Evolutionary conservation across 1,140 invertebrate genomes (phyloP).

Genomic region (Muscidifurax raptorellus): DNA sequence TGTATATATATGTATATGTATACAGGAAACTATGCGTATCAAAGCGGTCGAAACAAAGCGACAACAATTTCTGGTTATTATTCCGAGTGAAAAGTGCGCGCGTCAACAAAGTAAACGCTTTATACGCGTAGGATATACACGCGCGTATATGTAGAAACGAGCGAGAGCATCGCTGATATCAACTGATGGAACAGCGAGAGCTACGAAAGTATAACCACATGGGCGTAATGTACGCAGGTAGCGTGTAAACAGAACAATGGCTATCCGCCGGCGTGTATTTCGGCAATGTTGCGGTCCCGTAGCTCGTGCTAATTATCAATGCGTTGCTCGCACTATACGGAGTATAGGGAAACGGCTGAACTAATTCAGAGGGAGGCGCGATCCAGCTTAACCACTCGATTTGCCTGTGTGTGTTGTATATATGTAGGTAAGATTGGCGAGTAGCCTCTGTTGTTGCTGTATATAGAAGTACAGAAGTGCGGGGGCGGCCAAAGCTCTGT

Average conservation of each 20-base stretch:
- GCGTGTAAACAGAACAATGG: neutral
- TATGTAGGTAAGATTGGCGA: constrained; percentile 9
- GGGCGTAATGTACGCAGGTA: neutral
- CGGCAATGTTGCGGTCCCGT: neutral
- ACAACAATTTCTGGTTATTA: neutral
- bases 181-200: neutral
- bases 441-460: constrained; percentile 8
- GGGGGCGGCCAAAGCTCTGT: neutral
- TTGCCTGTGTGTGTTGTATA: too few relatives aligned
- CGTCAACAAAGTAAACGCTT: neutral
- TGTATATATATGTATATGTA: too few relatives aligned
- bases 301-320: constrained; percentile 15
- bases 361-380: neutral
- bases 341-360: neutral
- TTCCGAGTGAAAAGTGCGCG: neutral
- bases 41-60: neutral
- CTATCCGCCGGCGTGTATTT: neutral
- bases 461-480: too few relatives aligned
- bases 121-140: neutral
- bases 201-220: neutral
- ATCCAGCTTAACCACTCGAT: neutral
- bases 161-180: neutral
- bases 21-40: neutral
- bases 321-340: neutral
- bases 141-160: neutral